Percentiles rank a stretch among this genome's conserved stretches.
These are phyloP conservation scores for Drosophila sechellia DNA, from an alignment of 1,140 invertebrate species.

Conservation along the genomic window DNA sequence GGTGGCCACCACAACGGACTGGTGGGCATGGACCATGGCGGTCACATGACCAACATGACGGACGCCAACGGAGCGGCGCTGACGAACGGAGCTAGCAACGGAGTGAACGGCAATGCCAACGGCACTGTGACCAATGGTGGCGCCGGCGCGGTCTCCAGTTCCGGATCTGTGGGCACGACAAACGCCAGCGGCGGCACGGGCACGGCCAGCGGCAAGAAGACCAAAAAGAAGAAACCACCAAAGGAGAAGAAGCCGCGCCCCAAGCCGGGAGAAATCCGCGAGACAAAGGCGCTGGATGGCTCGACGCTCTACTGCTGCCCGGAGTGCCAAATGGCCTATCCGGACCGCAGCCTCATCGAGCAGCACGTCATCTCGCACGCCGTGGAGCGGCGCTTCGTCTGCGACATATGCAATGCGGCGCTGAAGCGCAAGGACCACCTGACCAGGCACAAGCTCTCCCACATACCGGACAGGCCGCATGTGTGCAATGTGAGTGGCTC, in stretches of 20 bases:
- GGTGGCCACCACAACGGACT: slow-evolving; percentile 69
- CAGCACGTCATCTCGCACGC: slow-evolving; percentile 94
- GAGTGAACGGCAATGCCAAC: slow-evolving; percentile 72
- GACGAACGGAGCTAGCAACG: slow-evolving; percentile 67
- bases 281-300: slow-evolving; percentile 92
- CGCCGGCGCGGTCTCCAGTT: slow-evolving; percentile 65
- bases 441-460: slow-evolving; percentile 91
- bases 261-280: slow-evolving; percentile 92
- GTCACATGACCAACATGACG: slow-evolving; percentile 75
- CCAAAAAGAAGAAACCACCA: slow-evolving; percentile 92
- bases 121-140: slow-evolving; percentile 66
- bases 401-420: slow-evolving; percentile 93
- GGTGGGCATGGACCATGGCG: slow-evolving; percentile 77
- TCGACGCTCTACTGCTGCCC: slow-evolving; percentile 94
- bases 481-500: slow-evolving; percentile 88
- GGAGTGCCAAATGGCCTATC: slow-evolving; percentile 94
- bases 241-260: slow-evolving; percentile 88
- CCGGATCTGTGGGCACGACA: slow-evolving; percentile 67
- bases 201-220: slow-evolving; percentile 88
- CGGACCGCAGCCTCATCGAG: slow-evolving; percentile 91
- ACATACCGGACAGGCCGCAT: slow-evolving; percentile 92
- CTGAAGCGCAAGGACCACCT: slow-evolving; percentile 93
- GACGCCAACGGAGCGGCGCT: slow-evolving; percentile 67
- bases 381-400: slow-evolving; percentile 91
- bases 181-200: slow-evolving; percentile 67